Evolutionary conservation across 2,797 vertebrate genomes (phyloP).

Genomic region (Clangula hyemalis): DNA sequence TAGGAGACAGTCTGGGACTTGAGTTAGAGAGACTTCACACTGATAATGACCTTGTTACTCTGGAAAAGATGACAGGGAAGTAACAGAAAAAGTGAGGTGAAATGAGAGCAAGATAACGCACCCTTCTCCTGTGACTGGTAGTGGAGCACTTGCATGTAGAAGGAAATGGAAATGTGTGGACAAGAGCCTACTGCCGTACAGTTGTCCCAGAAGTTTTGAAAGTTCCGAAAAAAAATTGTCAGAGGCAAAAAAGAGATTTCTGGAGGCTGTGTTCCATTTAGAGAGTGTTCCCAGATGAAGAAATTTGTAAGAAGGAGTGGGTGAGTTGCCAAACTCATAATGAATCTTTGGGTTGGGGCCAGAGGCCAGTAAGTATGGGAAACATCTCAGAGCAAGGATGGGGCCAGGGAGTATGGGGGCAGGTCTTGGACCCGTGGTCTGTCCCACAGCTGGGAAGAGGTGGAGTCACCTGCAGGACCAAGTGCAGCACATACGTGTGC

Average conservation of each 20-base stretch:
- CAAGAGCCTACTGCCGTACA: not conserved
- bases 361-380: not conserved
- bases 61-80: not conserved
- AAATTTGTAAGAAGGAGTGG: conserved; percentile 32
- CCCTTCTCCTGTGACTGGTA: not conserved
- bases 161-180: conserved; percentile 20
- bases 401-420: not conserved
- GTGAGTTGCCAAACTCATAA: conserved; percentile 36
- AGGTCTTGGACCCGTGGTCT: not conserved
- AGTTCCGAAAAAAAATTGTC: conserved; percentile 16
- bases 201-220: conserved; percentile 17
- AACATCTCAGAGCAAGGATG: not conserved
- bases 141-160: not conserved
- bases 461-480: not conserved
- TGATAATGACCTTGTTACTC: not conserved
- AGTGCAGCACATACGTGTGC: rapidly evolving
- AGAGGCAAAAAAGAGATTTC: not conserved
- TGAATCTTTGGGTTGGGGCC: conserved; percentile 21
- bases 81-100: conserved; percentile 9
- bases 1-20: not conserved
- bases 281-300: conserved; percentile 50
- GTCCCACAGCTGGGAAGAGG: not conserved
- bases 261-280: conserved; percentile 28
- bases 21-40: not conserved
- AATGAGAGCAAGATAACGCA: not conserved